A percentile compares a stretch with the other conserved stretches of the same genome.
These are phyloP conservation scores for Luscinia luscinia DNA, from an alignment of 2,797 vertebrate species.

Conservation along the genomic window DNA sequence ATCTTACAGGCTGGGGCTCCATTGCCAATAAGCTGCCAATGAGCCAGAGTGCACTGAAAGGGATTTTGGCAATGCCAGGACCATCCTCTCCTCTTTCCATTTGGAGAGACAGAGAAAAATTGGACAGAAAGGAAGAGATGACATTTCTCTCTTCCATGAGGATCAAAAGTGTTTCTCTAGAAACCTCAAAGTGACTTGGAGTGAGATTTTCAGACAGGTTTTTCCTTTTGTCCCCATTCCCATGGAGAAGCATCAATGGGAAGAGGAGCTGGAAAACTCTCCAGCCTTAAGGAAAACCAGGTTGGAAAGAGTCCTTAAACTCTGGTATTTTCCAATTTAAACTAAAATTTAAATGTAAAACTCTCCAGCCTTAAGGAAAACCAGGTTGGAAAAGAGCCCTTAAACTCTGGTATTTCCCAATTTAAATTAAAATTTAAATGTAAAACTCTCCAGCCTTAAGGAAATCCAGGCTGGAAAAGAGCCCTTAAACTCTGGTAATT, in stretches of 20 bases:
- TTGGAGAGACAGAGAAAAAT: not conserved
- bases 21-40: slow-evolving; percentile 25
- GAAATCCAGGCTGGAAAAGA: not conserved
- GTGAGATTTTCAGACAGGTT: not conserved
- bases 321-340: not conserved
- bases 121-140: not conserved
- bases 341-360: not conserved
- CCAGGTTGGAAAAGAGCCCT: too few species aligned
- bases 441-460: too few species aligned
- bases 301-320: not conserved
- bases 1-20: not conserved
- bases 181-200: not conserved
- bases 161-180: not conserved
- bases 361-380: too few species aligned
- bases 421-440: too few species aligned
- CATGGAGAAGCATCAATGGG: not conserved
- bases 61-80: not conserved
- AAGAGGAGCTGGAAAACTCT: not conserved
- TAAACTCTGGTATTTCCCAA: too few species aligned
- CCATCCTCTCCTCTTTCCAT: not conserved
- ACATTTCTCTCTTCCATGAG: not conserved
- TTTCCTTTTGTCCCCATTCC: too few species aligned
- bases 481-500: too few species aligned
- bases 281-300: not conserved
- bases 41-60: not conserved